Evolutionary conservation across 2,113 vertebrate genomes (phyloP).

Genomic region (Solea solea): DNA sequence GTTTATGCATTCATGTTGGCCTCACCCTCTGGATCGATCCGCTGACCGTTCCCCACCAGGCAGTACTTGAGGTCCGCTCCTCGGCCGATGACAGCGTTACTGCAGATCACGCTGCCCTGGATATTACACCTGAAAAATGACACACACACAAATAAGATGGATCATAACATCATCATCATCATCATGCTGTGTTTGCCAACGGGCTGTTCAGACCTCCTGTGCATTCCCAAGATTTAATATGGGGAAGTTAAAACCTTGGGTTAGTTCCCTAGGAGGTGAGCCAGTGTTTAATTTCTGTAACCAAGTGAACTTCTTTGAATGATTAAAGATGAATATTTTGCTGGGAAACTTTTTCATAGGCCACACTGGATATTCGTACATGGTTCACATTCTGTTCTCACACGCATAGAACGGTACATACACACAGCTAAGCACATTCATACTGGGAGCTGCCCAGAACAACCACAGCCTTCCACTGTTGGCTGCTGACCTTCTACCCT

Average conservation of each 20-base stretch:
- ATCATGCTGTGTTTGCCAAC: not conserved
- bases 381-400: slow-evolving; percentile 21
- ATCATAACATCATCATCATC: not conserved
- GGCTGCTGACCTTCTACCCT: slow-evolving; percentile 7
- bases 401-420: slow-evolving; percentile 2
- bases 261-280: slow-evolving; percentile 3
- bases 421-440: slow-evolving; percentile 33
- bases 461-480: slow-evolving; percentile 36
- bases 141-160: slow-evolving; percentile 3
- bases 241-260: not conserved
- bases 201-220: not conserved
- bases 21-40: slow-evolving; percentile 90
- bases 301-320: slow-evolving; percentile 3
- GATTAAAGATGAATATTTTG: slow-evolving; percentile 41
- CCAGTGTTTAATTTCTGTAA: slow-evolving; percentile 14
- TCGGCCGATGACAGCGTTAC: slow-evolving; percentile 89
- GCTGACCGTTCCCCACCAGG: slow-evolving; percentile 90
- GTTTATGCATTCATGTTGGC: not conserved
- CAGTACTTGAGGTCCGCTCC: slow-evolving; percentile 95
- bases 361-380: slow-evolving; percentile 10
- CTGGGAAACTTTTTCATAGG: slow-evolving; percentile 13
- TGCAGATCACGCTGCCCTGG: slow-evolving; percentile 94
- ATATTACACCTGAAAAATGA: slow-evolving; percentile 87
- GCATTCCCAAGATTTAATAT: not conserved
- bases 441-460: slow-evolving; percentile 49